Evolutionary conservation across 2,888 invertebrate species (phyloP).

Genomic region (Lutraria lutraria): DNA sequence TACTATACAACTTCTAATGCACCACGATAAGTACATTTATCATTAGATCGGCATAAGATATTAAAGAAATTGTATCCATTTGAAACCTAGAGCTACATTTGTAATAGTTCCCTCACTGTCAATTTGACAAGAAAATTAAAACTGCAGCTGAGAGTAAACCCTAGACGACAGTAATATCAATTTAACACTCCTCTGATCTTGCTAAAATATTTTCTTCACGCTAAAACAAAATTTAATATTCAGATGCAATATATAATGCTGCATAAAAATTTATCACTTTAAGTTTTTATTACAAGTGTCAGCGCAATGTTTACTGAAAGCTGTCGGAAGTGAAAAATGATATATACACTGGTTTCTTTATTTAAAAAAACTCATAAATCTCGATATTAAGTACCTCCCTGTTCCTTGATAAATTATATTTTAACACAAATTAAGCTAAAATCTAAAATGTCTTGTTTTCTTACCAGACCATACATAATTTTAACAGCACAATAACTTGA

Average conservation of each 20-base stretch:
- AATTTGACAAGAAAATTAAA: conserved; percentile 6
- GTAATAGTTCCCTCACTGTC: background rate
- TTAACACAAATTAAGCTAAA: background rate
- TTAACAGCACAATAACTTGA: too few species aligned
- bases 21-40: conserved; percentile 23
- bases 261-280: background rate
- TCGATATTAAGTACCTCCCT: background rate
- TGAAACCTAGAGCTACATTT: background rate
- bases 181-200: background rate
- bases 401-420: background rate
- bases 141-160: background rate
- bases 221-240: background rate
- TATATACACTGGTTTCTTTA: background rate
- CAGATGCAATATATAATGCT: background rate
- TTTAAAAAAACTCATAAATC: background rate
- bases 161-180: background rate
- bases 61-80: conserved; percentile 11
- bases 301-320: background rate
- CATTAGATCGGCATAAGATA: conserved; percentile 28
- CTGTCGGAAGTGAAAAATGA: background rate
- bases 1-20: conserved; percentile 25
- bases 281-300: conserved; percentile 5
- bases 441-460: too few species aligned
- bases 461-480: too few species aligned
- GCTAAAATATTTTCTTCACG: conserved; percentile 5